phyloP scores from a whole-genome alignment of 2,888 invertebrate genomes.

The Helicoverpa assulta region DNA sequence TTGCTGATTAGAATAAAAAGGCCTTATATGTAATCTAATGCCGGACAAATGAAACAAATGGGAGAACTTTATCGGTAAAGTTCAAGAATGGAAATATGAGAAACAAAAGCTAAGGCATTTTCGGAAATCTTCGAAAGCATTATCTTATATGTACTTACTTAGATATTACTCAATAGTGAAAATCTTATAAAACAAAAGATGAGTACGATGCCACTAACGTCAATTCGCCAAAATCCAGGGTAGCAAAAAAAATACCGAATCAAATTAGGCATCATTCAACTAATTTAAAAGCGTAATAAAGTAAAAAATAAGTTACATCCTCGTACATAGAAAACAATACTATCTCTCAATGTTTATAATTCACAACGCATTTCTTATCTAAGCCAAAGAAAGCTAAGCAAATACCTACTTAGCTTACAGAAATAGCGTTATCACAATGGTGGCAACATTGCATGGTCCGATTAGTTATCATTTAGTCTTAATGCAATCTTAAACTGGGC shows the following conservation, averaged over 20 bases:
- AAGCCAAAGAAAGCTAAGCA: slow-evolving; percentile 42
- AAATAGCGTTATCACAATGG: slow-evolving; percentile 38
- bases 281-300: background rate
- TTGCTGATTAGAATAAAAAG: slow-evolving; percentile 26
- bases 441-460: slow-evolving; percentile 21
- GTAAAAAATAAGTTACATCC: slow-evolving; percentile 9
- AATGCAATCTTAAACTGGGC: background rate
- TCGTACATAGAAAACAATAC: slow-evolving; percentile 8
- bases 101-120: too few species aligned
- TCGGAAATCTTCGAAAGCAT: too few species aligned
- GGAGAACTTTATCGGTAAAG: slow-evolving; percentile 6
- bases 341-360: slow-evolving; percentile 30
- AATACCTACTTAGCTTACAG: slow-evolving; percentile 28
- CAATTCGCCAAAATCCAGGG: too few species aligned
- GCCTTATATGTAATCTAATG: slow-evolving; percentile 20
- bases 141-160: too few species aligned
- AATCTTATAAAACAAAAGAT: too few species aligned
- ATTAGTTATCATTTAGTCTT: slow-evolving; percentile 2
- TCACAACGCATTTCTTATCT: slow-evolving; percentile 40
- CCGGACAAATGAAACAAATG: background rate
- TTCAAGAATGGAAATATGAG: background rate
- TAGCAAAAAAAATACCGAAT: too few species aligned
- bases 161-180: too few species aligned
- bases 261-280: too few species aligned
- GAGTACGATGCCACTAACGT: too few species aligned